phyloP scores from a whole-genome alignment of 2,797 vertebrate species.

The Coccyzus lansbergi region DNA sequence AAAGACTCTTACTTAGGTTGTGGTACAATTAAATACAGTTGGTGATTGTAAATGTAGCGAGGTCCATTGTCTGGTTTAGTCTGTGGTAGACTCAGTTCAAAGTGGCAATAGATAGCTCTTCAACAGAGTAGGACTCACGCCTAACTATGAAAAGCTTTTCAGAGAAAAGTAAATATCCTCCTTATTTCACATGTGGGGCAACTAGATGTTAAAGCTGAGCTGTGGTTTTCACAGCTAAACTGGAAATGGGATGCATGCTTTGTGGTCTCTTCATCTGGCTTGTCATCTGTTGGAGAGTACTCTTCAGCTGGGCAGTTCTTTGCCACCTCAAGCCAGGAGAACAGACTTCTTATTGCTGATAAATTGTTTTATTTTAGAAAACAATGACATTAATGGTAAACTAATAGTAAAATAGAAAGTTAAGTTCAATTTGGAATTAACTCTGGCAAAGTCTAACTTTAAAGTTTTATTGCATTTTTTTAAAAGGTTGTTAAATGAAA shows the following conservation, averaged over 20 bases:
- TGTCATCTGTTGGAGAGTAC: not conserved
- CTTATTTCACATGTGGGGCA: not conserved
- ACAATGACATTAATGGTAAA: not conserved
- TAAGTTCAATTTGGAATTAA: not conserved
- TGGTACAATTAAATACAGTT: not conserved
- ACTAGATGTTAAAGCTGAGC: not conserved
- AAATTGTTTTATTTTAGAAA: not conserved
- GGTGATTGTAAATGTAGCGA: not conserved
- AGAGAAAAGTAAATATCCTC: not conserved
- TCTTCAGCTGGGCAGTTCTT: not conserved
- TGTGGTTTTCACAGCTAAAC: not conserved
- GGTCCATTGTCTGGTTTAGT: not conserved
- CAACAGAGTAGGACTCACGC: not conserved
- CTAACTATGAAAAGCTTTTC: not conserved
- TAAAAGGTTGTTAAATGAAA: not conserved
- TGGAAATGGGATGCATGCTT: accelerated
- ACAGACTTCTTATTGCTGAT: not conserved
- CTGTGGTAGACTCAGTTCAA: not conserved
- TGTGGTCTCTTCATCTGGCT: not conserved
- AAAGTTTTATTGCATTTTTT: not conserved
- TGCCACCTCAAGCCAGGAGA: not conserved
- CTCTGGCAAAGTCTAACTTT: not conserved
- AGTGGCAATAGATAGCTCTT: not conserved
- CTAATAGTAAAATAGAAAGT: not conserved
- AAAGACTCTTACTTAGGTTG: not conserved